Base-by-base conservation (phyloP, 2,113 vertebrate species). In the Plestiodon gilberti region DNA sequence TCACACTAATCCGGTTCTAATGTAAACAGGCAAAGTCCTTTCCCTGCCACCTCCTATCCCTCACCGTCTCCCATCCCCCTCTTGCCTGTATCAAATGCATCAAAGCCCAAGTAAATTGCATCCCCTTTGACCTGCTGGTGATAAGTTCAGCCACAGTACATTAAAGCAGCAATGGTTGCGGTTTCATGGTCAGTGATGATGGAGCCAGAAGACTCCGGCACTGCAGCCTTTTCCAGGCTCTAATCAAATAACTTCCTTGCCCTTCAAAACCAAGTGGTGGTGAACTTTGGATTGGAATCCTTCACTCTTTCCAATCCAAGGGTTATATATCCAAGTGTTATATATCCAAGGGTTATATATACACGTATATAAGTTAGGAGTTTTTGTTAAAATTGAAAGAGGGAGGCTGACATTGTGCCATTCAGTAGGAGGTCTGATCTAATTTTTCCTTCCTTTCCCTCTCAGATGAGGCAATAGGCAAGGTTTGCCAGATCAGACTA, bases 11-110 rank as follows among this genome's bases (percentile, higher is more conserved):
- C 97, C 96, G 91, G 94, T 96, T 97, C 96, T 96, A 97, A 97
- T 95, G 96, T 96, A 97, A 97, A 97, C 96, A 97, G 96, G 94
- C 97, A 96, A 96, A 95, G 91, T 95, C 95, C 95, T 96, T 92
- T 93, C 90, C 82, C 86, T 79, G 65, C 82, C 88, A 92, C 86
- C 0, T 64, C 94, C 97, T 6, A 57, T 57, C 77, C 88, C 69
- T 83, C 0, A 83, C 91, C 87, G 89, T 90, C 91, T 88, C 48
- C 90, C 83, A 85, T 87, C 86, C 86, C 78, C 85, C 94, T 96
- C 96, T 96, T 96, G 98, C 98, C 97, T 97, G 93, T 98, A 98
- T 98, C 98, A 96, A 98, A 98, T 98, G 96, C 96, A 98, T 98
- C 97, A 98, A 98, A 98, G 98, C 96, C 38, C 0, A 4, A 96